Conservation (phyloP, 1,140 invertebrate genomes). For the Zaprionus lachaisei region DNA sequence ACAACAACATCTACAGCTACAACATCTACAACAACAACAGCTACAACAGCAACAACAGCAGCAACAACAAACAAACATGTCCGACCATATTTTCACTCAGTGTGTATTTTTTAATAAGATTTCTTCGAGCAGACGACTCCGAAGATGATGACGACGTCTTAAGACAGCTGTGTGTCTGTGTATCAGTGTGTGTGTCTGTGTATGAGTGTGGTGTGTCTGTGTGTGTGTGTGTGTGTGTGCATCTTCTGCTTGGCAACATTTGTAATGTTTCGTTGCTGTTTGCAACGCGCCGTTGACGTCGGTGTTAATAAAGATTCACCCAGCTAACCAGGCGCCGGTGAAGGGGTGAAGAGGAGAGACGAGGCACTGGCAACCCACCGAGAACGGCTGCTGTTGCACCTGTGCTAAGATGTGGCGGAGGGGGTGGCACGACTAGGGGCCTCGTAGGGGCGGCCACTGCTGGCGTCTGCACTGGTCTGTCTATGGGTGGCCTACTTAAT, state of each 20-base stretch:
- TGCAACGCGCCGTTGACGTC: conserved; percentile 74
- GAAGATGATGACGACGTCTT: conserved; percentile 67
- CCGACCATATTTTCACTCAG: conserved; percentile 66
- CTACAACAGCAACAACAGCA: neutral
- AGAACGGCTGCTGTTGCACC: conserved; percentile 38
- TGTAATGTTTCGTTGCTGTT: conserved; percentile 74
- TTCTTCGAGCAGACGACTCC: conserved; percentile 66
- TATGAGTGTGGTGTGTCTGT: conserved; percentile 25
- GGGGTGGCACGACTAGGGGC: neutral
- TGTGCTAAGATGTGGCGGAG: neutral
- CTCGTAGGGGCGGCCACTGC: neutral
- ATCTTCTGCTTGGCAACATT: conserved; percentile 65
- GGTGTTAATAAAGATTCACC: conserved; percentile 78
- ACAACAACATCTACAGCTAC: conserved; percentile 10
- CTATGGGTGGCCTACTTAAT: conserved; percentile 81
- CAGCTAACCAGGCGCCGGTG: conserved; percentile 36
- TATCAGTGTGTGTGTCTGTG: neutral
- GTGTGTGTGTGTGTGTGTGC: conserved; percentile 47
- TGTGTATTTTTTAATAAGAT: conserved; percentile 75
- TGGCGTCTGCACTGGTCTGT: conserved; percentile 58
- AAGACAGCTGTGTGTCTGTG: conserved; percentile 57
- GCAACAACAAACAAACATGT: conserved; percentile 58
- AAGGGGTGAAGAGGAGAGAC: neutral
- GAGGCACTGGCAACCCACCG: conserved; percentile 58
- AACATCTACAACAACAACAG: neutral